Evolutionary conservation across 2,888 invertebrate species (phyloP).

Genomic region (Rosalia funebris): DNA sequence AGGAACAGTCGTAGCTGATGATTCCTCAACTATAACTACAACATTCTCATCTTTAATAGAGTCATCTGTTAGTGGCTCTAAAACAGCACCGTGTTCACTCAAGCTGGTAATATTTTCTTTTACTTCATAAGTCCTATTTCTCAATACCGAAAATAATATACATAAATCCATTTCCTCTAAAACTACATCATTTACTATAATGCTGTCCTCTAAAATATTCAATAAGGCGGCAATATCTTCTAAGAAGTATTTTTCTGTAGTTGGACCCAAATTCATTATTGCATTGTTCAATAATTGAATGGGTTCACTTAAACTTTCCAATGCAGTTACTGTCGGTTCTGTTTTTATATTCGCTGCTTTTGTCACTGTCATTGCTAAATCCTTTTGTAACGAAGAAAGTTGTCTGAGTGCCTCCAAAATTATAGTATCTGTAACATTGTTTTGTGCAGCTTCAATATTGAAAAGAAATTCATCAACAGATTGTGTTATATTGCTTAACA

Average conservation of each 20-base stretch:
- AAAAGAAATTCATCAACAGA: conserved; percentile 58
- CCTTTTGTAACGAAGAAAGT: conserved; percentile 59
- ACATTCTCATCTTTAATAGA: conserved; percentile 40
- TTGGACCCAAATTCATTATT: conserved; percentile 53
- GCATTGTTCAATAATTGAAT: conserved; percentile 63
- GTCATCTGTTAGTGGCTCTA: conserved; percentile 41
- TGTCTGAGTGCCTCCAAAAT: conserved; percentile 58
- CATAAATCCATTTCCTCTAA: conserved; percentile 52
- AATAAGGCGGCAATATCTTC: conserved; percentile 58
- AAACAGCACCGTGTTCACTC: conserved; percentile 46
- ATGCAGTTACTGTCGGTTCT: conserved; percentile 60
- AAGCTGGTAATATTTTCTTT: conserved; percentile 58
- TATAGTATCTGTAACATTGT: conserved; percentile 51
- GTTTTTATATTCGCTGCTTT: conserved; percentile 53
- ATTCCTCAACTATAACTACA: conserved; percentile 52
- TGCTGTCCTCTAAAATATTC: conserved; percentile 58
- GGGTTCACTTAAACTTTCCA: conserved; percentile 67
- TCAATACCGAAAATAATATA: conserved; percentile 52
- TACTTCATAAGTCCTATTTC: conserved; percentile 53
- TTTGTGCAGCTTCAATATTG: conserved; percentile 59
- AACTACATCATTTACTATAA: conserved; percentile 51
- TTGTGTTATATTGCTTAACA: conserved; percentile 57
- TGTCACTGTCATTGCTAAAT: conserved; percentile 54
- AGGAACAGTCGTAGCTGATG: conserved; percentile 49
- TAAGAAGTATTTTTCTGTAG: conserved; percentile 50